phyloP scores from a whole-genome alignment of 2,797 vertebrate species.

The Gymnoscopelus microlampas region DNA sequence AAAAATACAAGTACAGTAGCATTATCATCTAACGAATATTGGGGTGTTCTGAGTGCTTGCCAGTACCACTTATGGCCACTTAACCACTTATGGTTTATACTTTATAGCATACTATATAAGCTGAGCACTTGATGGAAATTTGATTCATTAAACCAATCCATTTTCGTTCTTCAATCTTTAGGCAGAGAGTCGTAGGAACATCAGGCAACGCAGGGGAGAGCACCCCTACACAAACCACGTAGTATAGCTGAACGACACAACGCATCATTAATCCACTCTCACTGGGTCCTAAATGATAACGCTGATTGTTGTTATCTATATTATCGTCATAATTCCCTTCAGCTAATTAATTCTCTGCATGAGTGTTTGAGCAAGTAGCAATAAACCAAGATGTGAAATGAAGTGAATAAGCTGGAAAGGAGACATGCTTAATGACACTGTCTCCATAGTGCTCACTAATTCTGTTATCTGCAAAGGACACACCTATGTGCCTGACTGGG shows the following conservation, averaged over 20 bases:
- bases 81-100: no score
- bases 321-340: conserved; percentile 16
- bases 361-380: conserved; percentile 9
- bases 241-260: conserved; percentile 18
- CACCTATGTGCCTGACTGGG: conserved; percentile 13
- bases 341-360: conserved; percentile 38
- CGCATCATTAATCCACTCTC: conserved; percentile 31
- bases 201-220: conserved; percentile 15
- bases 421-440: conserved; percentile 14
- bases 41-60: conserved; percentile 7
- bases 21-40: conserved; percentile 27
- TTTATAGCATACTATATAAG: background rate
- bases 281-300: conserved; percentile 37
- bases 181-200: conserved; percentile 23
- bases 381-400: conserved; percentile 10
- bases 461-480: conserved; percentile 8
- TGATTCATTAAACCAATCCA: conserved; percentile 35
- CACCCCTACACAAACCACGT: background rate
- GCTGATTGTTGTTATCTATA: conserved; percentile 33
- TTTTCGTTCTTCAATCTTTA: conserved; percentile 22
- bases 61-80: conserved; percentile 23
- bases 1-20: conserved; percentile 27
- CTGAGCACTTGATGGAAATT: conserved; percentile 16
- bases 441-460: conserved; percentile 9
- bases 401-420: conserved; percentile 17